phyloP scores from a whole-genome alignment of 2,888 invertebrate species.

The Salpingus planirostris region DNA sequence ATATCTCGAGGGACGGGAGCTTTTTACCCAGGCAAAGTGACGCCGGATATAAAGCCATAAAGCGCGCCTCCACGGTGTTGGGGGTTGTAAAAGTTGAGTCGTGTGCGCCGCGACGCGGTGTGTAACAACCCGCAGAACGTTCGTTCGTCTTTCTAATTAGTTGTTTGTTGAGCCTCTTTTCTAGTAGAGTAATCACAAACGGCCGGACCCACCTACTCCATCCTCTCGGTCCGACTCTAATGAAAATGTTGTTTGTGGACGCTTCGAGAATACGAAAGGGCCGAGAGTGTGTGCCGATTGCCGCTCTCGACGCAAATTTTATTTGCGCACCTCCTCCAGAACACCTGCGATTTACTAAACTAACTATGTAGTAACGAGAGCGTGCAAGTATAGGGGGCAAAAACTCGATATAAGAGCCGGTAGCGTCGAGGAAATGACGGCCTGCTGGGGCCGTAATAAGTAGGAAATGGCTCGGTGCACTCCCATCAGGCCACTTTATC shows the following conservation, averaged over 20 bases:
- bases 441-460: no score
- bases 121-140: constrained; percentile 6
- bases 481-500: constrained; percentile 6
- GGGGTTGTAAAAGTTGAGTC: constrained; percentile 10
- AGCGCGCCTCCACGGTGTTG: constrained; percentile 5
- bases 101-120: no score
- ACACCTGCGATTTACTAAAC: no score
- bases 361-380: no score
- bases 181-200: constrained; percentile 3
- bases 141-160: constrained; percentile 11
- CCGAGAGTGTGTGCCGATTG: constrained; percentile 1
- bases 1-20: no score
- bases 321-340: no score
- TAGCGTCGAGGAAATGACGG: no score
- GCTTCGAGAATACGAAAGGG: constrained; percentile 2
- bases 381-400: no score
- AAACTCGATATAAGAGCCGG: no score
- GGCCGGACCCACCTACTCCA: constrained; percentile 2
- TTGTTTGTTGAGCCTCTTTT: constrained; percentile 10
- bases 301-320: no score
- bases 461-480: no score
- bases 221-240: constrained; percentile 2
- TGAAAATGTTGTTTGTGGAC: constrained; percentile 6
- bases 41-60: constrained; percentile 12
- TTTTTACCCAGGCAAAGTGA: constrained; percentile 13